Base-by-base conservation (phyloP, 2,113 vertebrate species). In the Coptodon bakossiorum region DNA sequence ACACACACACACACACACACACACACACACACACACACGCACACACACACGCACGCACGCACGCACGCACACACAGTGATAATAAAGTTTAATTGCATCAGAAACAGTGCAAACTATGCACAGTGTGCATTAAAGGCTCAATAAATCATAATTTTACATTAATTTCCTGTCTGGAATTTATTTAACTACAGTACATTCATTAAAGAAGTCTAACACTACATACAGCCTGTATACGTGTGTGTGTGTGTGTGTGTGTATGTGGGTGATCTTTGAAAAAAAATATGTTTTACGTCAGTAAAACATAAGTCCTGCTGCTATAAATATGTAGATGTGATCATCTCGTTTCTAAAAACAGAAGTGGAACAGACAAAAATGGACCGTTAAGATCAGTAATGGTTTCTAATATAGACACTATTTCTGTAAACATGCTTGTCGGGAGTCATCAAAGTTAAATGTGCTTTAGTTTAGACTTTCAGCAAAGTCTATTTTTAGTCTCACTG, bases 81-180 rank as follows among this genome's bases (percentile, higher is more conserved):
- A 45, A 89, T 93, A 78, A 91, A 73, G 34, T 81, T 89, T 91
- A 84, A 90, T 86, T 90, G 84, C 59, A 4, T 87, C 57, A 38
- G 82, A 82, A 83, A 85, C 80, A 40, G 17, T 85, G 89, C 13
- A 88, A 80, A 61, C 56, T 78, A 50, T 80, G 73, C 73, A 86
- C 45, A 10, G 78, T 81, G 87, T 88, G 79, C 59, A 71, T 89
- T 83, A 31, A 79, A 63, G 4, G 31, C 4, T 66, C 12, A 48
- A 52, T 92, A 81, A 90, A 92, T 91, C 73, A 83, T 68, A 5
- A 14, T 12, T 82, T 88, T 52, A 82, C 78, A 76, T 68, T 13
- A 52, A 88, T 43, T 90, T 76, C 66, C 84, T 45, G 24, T 43
- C 57, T 86, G 82, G 76, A 84, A 89, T 88, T 88, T 22, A 50